Conservation (phyloP, 37 sponge, comb jelly and placozoan species). For the Ianthella basta region DNA sequence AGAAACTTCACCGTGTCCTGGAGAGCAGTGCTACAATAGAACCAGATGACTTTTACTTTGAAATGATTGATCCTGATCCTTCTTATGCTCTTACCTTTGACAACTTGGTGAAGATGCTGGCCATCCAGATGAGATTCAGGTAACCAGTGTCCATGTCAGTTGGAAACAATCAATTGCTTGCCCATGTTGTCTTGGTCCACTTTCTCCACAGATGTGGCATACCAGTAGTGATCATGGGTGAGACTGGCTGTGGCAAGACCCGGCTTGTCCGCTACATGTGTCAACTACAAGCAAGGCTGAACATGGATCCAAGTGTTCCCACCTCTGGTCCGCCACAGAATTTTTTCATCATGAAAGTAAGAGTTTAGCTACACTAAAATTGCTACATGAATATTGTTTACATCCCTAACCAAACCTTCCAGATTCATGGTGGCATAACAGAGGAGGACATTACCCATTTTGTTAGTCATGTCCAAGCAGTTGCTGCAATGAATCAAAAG, state of each 20-base stretch:
- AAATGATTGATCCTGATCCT: constrained; percentile 66
- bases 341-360: constrained; percentile 18
- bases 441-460: constrained; percentile 53
- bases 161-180: background rate
- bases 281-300: constrained; percentile 44
- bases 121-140: constrained; percentile 94
- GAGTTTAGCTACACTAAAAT: background rate
- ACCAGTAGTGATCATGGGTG: constrained; percentile 98
- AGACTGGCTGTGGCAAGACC: constrained; percentile 99
- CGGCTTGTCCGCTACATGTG: constrained; percentile 94
- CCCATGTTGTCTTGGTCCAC: background rate
- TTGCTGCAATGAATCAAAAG: constrained; percentile 52
- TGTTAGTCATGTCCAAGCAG: constrained; percentile 60
- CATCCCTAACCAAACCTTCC: too few relatives aligned
- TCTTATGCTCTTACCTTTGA: constrained; percentile 80
- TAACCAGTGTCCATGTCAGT: background rate
- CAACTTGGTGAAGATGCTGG: constrained; percentile 83
- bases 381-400: too few relatives aligned
- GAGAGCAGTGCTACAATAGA: constrained; percentile 3
- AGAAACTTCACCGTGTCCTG: constrained; percentile 21
- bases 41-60: constrained; percentile 16
- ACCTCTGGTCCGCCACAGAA: background rate
- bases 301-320: too few relatives aligned
- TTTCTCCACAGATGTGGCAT: constrained; percentile 71
- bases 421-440: constrained; percentile 91